Base-by-base conservation (phyloP, 2,113 vertebrate genomes). In the Cynocephalus volans region DNA sequence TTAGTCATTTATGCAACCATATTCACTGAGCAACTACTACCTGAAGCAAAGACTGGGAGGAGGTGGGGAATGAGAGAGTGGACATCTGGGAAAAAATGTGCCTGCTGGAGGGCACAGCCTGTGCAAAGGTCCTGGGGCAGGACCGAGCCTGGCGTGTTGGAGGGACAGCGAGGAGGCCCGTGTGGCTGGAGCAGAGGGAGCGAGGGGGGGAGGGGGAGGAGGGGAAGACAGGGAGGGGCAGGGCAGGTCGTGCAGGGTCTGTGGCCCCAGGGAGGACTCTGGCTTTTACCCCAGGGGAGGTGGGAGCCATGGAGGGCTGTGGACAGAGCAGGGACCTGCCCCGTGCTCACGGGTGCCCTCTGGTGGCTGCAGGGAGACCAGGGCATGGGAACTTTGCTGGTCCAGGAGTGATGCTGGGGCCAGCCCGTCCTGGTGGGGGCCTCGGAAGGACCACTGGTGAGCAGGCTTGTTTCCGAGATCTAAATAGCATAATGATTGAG, bases 51-150 rank as follows among this genome's bases (percentile, higher is more conserved):
- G 41, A 11, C 28, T 17, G 10, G 56, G 10, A 50, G 28, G 41
- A 7, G 13, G 19, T 2, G 28, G 11, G 41, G 28, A 19, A 17
- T 4, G 41, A 1, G 6, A 11, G 19, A 6, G 54, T 24, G 41
- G 70, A 19, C 41, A 18, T 56, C 10, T 33, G 65, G 21, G 60
- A 23, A 58, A 67, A 67, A 36, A 21, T 0, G 15, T 56, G 3
- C 12, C 60, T 19, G 33, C 26, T 0, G 8, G 24, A 7, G 15
- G 72, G 18, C 36, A 31, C 0, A 0, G 58, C 50, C 7, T 1
- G 10, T 60, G 36, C 62, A 69, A 62, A 77, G 62, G 36, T 10
- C 15, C 82, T 23, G 52, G 26, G 82, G 14, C 24, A 13, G 58
- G 2, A 23, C n/a, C 1, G 8, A 5, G 9, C n/a, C 69, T 21